Conservation (phyloP, 1,140 invertebrate species). For the Drosophila grimshawi region DNA sequence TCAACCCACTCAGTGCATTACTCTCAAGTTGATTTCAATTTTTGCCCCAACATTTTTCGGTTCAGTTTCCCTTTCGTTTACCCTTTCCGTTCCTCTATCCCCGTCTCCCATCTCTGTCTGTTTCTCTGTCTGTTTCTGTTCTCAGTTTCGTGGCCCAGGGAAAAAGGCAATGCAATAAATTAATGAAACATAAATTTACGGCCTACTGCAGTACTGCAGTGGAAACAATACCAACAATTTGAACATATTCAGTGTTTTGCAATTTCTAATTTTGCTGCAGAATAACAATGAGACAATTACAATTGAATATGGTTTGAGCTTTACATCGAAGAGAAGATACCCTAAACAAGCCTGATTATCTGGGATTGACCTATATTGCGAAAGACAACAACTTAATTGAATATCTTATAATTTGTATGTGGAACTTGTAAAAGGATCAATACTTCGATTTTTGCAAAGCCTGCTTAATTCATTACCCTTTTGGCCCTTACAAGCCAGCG, state of each 20-base stretch:
- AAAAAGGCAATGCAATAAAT: constrained; percentile 69
- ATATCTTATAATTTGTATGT: too few relatives aligned
- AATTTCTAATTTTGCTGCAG: constrained; percentile 15
- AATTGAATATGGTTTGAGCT: background rate
- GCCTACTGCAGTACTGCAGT: constrained; percentile 71
- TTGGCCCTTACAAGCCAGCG: too few relatives aligned
- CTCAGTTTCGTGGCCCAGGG: constrained; percentile 19
- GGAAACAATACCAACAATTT: constrained; percentile 46
- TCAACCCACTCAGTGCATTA: constrained; percentile 1
- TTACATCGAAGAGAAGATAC: background rate
- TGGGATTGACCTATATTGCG: too few relatives aligned
- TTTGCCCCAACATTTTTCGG: constrained; percentile 43
- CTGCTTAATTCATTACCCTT: too few relatives aligned
- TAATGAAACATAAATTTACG: constrained; percentile 80
- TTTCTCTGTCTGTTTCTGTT: constrained; percentile 13
- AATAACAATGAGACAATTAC: constrained; percentile 11
- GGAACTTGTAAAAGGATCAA: too few relatives aligned
- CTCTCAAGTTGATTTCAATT: constrained; percentile 62
- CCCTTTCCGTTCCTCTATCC: background rate
- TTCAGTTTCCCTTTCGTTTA: constrained; percentile 13
- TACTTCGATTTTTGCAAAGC: too few relatives aligned
- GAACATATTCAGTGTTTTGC: constrained; percentile 46
- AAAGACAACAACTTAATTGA: too few relatives aligned
- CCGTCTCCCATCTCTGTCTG: background rate
- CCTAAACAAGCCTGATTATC: background rate